Percentiles rank a stretch among this genome's conserved stretches.
Evolutionary conservation across 2,888 invertebrate genomes (phyloP).

Genomic region (Epinotia nisella): DNA sequence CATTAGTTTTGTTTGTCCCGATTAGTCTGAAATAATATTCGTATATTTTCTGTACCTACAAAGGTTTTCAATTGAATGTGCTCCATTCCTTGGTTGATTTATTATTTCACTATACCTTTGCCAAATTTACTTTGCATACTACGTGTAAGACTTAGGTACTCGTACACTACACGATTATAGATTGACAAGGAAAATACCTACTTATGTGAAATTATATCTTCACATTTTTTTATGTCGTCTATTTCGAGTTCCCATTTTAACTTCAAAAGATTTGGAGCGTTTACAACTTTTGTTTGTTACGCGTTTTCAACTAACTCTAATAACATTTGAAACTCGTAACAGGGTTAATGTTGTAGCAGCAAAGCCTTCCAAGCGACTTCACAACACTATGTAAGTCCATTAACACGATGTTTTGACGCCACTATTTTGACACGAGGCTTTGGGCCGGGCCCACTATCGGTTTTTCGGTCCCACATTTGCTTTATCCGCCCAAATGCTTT

Average conservation of each 20-base stretch:
- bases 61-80: not conserved
- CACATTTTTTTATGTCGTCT: not conserved
- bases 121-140: no score
- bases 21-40: constrained; percentile 26
- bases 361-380: constrained; percentile 62
- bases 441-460: constrained; percentile 57
- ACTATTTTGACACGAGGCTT: constrained; percentile 65
- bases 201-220: not conserved
- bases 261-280: constrained; percentile 30
- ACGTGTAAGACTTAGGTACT: not conserved
- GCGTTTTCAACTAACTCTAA: constrained; percentile 46
- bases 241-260: not conserved
- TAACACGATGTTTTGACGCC: constrained; percentile 70
- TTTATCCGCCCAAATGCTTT: constrained; percentile 68
- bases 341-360: constrained; percentile 57
- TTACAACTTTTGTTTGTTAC: constrained; percentile 38
- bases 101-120: not conserved
- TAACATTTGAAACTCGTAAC: constrained; percentile 55
- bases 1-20: constrained; percentile 29
- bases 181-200: not conserved
- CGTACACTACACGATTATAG: no score
- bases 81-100: not conserved
- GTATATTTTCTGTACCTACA: not conserved
- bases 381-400: constrained; percentile 67
- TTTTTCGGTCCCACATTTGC: constrained; percentile 46